Percentiles rank a stretch among this genome's conserved stretches.
These are phyloP conservation scores for Percopsis transmontana DNA, from an alignment of 2,113 vertebrate genomes.

Conservation along the genomic window DNA sequence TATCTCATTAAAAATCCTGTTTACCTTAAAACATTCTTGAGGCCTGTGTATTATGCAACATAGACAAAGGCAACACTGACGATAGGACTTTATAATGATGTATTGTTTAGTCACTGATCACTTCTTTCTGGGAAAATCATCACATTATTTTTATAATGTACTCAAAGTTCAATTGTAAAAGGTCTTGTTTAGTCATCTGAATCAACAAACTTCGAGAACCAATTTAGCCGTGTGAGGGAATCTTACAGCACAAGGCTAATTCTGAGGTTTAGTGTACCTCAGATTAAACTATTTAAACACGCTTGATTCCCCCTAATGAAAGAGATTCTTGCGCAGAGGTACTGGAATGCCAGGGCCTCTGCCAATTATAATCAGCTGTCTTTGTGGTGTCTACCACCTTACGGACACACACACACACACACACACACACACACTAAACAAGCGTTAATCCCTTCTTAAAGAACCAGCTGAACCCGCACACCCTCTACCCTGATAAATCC, in stretches of 20 bases:
- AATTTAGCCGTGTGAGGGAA: conserved; percentile 1
- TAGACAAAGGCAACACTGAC: not conserved
- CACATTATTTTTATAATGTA: not conserved
- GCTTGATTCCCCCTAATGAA: conserved; percentile 55
- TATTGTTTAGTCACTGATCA: not conserved
- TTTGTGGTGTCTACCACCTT: not conserved
- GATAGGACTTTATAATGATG: not conserved
- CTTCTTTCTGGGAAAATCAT: not conserved
- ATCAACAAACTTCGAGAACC: not conserved
- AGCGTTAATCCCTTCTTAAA: not conserved
- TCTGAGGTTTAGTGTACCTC: conserved; percentile 12
- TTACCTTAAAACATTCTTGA: not conserved
- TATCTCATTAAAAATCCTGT: not conserved
- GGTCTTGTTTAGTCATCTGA: not conserved
- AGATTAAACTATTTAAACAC: conserved; percentile 20
- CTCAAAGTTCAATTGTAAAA: not conserved
- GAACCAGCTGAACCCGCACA: not conserved
- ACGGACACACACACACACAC: not conserved
- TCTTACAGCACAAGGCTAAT: not conserved
- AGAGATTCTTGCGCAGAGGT: conserved; percentile 33
- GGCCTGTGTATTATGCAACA: conserved; percentile 1
- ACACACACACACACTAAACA: not conserved
- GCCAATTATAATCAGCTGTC: conserved; percentile 46
- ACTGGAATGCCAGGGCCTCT: conserved; percentile 39
- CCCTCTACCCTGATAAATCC: conserved; percentile 9